Percentiles rank a stretch among this genome's conserved stretches.
phyloP scores from a whole-genome alignment of 2,888 invertebrate genomes.

The Drepanosiphum platanoidis region DNA sequence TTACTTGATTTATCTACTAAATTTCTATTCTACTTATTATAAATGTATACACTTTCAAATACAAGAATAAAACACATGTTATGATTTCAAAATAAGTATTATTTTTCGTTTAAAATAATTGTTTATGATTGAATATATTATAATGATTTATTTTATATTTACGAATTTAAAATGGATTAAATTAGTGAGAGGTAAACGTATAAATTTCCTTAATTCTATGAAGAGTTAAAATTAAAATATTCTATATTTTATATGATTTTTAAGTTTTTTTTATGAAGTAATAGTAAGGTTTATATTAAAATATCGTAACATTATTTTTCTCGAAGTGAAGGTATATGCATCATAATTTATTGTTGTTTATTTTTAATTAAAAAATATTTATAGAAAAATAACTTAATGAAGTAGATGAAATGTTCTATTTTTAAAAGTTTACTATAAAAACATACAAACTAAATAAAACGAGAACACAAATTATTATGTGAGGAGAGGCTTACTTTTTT shows the following conservation, averaged over 20 bases:
- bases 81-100: neutral
- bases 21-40: neutral
- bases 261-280: neutral
- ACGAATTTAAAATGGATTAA: too few species aligned
- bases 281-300: neutral
- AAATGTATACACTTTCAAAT: neutral
- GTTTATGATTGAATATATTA: neutral
- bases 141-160: neutral
- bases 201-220: neutral
- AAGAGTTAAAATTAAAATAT: neutral
- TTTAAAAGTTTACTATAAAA: slow-evolving; percentile 3
- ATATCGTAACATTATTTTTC: neutral
- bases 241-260: neutral
- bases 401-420: slow-evolving; percentile 18
- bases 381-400: neutral
- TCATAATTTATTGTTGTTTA: slow-evolving; percentile 23
- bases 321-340: neutral
- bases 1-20: neutral
- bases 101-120: neutral
- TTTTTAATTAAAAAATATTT: slow-evolving; percentile 18
- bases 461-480: slow-evolving; percentile 1
- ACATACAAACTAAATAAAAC: neutral
- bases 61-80: neutral
- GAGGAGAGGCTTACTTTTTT: slow-evolving; percentile 16
- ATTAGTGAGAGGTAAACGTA: too few species aligned